These are phyloP conservation scores for Gadus chalcogrammus DNA, from an alignment of 2,113 vertebrate species.

Conservation along the genomic window DNA sequence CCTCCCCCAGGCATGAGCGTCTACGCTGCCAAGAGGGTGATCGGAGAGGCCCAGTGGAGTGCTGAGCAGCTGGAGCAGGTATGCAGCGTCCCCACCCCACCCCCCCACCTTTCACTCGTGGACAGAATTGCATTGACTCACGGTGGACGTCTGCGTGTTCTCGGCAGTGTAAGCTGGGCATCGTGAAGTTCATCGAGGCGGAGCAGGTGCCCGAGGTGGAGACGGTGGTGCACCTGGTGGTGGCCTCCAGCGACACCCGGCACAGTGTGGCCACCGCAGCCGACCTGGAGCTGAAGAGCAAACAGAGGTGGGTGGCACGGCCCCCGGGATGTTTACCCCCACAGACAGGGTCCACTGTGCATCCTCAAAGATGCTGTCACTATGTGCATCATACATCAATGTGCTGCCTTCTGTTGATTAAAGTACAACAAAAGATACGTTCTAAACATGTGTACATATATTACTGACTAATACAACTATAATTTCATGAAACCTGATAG, in stretches of 20 bases:
- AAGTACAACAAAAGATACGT: too few species aligned
- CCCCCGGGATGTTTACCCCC: not conserved
- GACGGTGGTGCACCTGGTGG: conserved; percentile 90
- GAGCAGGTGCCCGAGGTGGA: conserved; percentile 95
- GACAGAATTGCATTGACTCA: too few species aligned
- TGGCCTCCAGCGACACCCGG: conserved; percentile 94
- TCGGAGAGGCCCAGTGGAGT: conserved; percentile 94
- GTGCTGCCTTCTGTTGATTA: too few species aligned
- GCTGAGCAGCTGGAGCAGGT: conserved; percentile 96
- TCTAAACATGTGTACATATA: too few species aligned
- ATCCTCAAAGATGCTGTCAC: not conserved
- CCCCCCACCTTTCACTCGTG: too few species aligned
- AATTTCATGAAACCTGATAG: too few species aligned
- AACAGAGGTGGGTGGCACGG: conserved; percentile 80
- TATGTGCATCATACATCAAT: too few species aligned
- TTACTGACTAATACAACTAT: too few species aligned
- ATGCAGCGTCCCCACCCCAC: conserved; percentile 1
- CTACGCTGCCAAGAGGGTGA: conserved; percentile 92
- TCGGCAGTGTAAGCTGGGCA: conserved; percentile 91
- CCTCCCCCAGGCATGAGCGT: conserved; percentile 97
- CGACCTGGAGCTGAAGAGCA: conserved; percentile 95
- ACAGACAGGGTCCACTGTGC: too few species aligned
- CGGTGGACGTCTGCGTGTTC: not conserved
- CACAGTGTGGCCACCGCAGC: conserved; percentile 96
- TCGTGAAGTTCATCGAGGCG: conserved; percentile 96